phyloP scores from a whole-genome alignment of 1,140 invertebrate genomes.

The Drosophila sp. region DNA sequence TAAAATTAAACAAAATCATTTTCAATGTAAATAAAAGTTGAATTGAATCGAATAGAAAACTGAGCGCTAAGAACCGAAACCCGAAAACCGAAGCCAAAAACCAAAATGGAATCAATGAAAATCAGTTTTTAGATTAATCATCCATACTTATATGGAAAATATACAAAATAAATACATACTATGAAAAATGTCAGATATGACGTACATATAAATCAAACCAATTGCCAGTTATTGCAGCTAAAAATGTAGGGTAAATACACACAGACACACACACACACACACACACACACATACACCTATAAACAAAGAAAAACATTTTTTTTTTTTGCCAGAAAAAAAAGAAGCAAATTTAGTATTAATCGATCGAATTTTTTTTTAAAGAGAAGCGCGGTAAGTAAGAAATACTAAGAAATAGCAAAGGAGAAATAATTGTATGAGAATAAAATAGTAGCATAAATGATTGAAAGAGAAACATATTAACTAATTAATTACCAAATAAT shows the following conservation, averaged over 20 bases:
- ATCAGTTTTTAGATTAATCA: constrained; percentile 56
- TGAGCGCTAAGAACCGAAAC: too few species aligned
- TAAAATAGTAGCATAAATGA: constrained; percentile 42
- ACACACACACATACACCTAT: constrained; percentile 22
- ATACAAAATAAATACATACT: constrained; percentile 18
- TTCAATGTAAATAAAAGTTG: constrained; percentile 72
- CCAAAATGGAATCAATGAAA: constrained; percentile 10
- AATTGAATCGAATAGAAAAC: constrained; percentile 54
- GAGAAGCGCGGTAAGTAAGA: constrained; percentile 45
- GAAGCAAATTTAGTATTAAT: constrained; percentile 54
- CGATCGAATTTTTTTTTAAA: constrained; percentile 53
- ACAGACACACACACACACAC: constrained; percentile 22
- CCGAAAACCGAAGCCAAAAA: too few species aligned
- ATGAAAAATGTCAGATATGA: constrained; percentile 17
- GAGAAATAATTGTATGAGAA: not conserved
- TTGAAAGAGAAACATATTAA: constrained; percentile 38
- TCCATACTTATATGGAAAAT: constrained; percentile 23
- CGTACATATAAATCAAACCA: constrained; percentile 56
- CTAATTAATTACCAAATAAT: constrained; percentile 41
- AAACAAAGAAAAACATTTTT: constrained; percentile 42
- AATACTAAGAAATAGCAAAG: constrained; percentile 48
- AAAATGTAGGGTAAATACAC: constrained; percentile 35
- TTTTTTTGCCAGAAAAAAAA: constrained; percentile 50
- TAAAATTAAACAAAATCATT: constrained; percentile 27
- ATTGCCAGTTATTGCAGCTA: constrained; percentile 42